Conservation (phyloP, 2,797 vertebrate species). For the Caiman crocodilus region DNA sequence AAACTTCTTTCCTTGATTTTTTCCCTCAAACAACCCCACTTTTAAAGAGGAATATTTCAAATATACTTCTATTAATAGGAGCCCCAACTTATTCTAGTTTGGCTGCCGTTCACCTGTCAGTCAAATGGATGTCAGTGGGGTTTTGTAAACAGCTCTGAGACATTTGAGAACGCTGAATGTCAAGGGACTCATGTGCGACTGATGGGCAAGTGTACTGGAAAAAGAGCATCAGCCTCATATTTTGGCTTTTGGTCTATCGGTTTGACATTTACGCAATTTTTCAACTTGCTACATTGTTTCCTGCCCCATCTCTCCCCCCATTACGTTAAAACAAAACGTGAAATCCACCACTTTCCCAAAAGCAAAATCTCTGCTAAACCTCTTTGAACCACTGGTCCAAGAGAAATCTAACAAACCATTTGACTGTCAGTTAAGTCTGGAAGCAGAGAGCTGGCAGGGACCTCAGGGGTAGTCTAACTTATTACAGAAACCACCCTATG, state of each 20-base stretch:
- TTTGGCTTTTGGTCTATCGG: background rate
- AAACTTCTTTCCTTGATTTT: background rate
- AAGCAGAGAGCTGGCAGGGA: background rate
- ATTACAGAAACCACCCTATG: too few relatives aligned
- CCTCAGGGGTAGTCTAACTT: too few relatives aligned
- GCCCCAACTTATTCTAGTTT: background rate
- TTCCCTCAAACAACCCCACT: background rate
- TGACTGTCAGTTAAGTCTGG: background rate
- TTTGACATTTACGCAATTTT: slow-evolving; percentile 18
- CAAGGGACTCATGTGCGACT: background rate
- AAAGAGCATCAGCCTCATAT: background rate
- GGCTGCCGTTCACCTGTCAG: background rate
- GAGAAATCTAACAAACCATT: background rate
- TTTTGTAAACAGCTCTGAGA: background rate
- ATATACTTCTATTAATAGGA: background rate
- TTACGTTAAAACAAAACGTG: background rate
- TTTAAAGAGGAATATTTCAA: background rate
- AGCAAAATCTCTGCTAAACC: too few relatives aligned
- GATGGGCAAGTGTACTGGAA: background rate
- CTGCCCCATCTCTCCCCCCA: background rate
- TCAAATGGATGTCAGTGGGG: background rate
- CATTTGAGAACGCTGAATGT: background rate
- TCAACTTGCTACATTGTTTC: background rate
- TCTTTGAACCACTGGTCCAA: too few relatives aligned
- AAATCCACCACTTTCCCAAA: too few relatives aligned